Base-by-base conservation (phyloP, 2,797 vertebrate genomes). In the Myoxocephalus aenaeus region DNA sequence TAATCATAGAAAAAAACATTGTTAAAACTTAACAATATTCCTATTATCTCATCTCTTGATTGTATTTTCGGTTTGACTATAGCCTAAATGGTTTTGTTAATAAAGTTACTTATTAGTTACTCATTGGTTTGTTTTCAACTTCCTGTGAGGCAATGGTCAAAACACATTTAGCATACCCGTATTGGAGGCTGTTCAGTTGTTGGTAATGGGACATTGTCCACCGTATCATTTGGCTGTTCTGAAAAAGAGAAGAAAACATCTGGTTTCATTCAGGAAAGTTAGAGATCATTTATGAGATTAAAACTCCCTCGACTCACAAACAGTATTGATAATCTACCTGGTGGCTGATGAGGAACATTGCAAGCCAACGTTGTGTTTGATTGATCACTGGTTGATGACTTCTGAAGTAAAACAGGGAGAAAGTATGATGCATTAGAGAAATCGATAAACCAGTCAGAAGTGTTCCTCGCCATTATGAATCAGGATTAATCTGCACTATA, bases 151-250 rank as follows among this genome's bases (percentile, higher is more conserved):
- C 18, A 73, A 61, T 53, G n/a, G n/a, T 65, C 13, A 64, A 68
- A 71, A 10, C n/a, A 7, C 2, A 53, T 57, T 65, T 48, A 17
- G 17, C 15, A 25, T 70, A 91, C 90, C 89, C 84, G 50, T 51
- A 1, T 0, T 25, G 29, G 50, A 40, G 46, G 2, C 11, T 2
- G 53, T 75, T 7, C 5, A n/a, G 22, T 4, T 53, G 12, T 2
- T 22, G 1, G 1, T 4, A 10, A 2, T 73, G 1, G 11, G 3
- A 3, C 2, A 70, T 18, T 3, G 81, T 89, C 86, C 42, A 83
- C 22, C 5, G 0, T 13, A 58, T 75, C 74, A 2, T 1, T 0
- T 59, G 63, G 0, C 27, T 1, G 13, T 36, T 57, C 77, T 87
- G 44, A 71, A 71, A 78, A 69, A 73, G 3, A 61, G 1, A 61